phyloP scores from a whole-genome alignment of 2,113 vertebrate genomes.

The Psilopogon haemacephalus region DNA sequence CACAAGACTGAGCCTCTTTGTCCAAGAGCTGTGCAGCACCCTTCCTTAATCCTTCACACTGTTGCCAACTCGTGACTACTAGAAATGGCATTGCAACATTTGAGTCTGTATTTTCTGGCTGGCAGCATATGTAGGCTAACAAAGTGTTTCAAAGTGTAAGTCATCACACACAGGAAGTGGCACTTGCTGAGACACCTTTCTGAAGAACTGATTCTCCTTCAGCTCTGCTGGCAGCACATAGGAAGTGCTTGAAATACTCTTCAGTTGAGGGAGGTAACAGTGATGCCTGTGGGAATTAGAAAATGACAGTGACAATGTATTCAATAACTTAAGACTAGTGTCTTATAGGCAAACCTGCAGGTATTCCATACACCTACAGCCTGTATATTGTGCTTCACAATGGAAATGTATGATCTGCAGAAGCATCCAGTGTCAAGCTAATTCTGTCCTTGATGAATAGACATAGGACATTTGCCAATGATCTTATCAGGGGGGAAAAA shows the following conservation, averaged over 20 bases:
- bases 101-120: not conserved
- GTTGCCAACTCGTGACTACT: not conserved
- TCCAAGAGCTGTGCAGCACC: not conserved
- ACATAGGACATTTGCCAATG: not conserved
- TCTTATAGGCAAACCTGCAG: not conserved
- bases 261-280: not conserved
- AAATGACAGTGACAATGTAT: not conserved
- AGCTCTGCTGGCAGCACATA: not conserved
- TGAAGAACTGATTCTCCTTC: not conserved
- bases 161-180: not conserved
- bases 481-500: not conserved
- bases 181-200: not conserved
- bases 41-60: not conserved
- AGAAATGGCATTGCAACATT: not conserved
- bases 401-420: not conserved
- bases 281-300: not conserved
- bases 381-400: not conserved
- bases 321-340: not conserved
- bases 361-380: not conserved
- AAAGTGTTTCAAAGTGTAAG: not conserved
- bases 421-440: not conserved
- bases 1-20: constrained; percentile 14
- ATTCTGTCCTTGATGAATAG: not conserved
- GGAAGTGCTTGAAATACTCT: not conserved
- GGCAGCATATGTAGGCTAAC: not conserved